These are phyloP conservation scores for Gibbula magus DNA, from an alignment of 2,888 invertebrate species.

Conservation along the genomic window DNA sequence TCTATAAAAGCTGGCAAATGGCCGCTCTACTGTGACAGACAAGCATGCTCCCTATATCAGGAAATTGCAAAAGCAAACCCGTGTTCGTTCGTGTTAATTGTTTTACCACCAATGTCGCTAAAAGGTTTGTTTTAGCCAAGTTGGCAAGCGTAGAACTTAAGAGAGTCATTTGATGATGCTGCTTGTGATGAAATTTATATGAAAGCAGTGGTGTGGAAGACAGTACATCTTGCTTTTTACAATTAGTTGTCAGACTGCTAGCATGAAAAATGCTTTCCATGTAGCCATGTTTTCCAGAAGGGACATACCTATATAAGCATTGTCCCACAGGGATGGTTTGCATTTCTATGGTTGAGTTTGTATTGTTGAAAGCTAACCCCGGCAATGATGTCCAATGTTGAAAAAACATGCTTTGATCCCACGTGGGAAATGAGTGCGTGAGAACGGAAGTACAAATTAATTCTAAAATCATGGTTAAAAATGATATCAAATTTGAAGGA, in stretches of 20 bases:
- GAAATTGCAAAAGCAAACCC: constrained; percentile 29
- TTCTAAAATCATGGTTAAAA: too few species aligned
- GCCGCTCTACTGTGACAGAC: not conserved
- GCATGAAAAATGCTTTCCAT: constrained; percentile 13
- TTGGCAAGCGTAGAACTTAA: not conserved
- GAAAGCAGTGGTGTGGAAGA: constrained; percentile 5
- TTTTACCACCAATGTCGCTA: constrained; percentile 13
- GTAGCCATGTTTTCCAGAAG: not conserved
- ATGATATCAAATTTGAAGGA: too few species aligned
- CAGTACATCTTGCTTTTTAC: not conserved
- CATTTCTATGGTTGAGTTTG: not conserved
- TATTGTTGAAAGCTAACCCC: not conserved
- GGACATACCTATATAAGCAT: not conserved
- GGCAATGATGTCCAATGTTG: too few species aligned
- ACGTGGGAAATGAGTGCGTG: too few species aligned
- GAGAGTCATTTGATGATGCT: not conserved
- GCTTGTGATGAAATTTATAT: not conserved
- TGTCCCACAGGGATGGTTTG: not conserved
- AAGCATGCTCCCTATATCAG: not conserved
- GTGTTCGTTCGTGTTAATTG: constrained; percentile 20
- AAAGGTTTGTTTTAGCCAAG: constrained; percentile 11
- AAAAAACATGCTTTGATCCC: too few species aligned
- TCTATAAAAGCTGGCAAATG: constrained; percentile 2
- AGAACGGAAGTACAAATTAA: too few species aligned
- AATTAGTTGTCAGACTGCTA: constrained; percentile 1